phyloP scores from a whole-genome alignment of 2,888 invertebrate species.

The Cerastis rubricosa region DNA sequence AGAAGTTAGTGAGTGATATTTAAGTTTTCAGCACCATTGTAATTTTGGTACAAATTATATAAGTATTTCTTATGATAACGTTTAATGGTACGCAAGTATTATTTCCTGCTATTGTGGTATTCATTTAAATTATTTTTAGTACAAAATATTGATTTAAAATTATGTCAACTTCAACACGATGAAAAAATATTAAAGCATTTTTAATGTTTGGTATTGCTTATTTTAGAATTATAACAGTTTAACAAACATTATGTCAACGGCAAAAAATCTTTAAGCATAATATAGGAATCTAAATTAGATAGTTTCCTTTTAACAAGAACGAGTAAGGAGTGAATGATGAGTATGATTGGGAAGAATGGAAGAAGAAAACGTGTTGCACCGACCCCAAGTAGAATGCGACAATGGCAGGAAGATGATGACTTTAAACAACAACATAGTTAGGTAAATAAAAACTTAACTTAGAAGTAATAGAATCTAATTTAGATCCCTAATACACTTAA shows the following conservation, averaged over 20 bases:
- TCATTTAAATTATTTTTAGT: not conserved
- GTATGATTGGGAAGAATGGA: too few relatives aligned
- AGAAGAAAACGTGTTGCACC: too few relatives aligned
- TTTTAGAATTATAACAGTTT: constrained; percentile 5
- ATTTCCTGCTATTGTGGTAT: not conserved
- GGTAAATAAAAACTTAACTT: not conserved
- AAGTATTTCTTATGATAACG: constrained; percentile 4
- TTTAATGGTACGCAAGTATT: constrained; percentile 5
- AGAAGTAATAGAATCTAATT: constrained; percentile 2
- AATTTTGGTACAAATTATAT: not conserved
- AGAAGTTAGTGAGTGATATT: constrained; percentile 19
- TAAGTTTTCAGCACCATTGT: constrained; percentile 38
- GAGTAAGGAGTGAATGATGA: too few relatives aligned
- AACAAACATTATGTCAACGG: constrained; percentile 25
- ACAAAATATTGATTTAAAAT: not conserved
- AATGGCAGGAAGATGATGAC: not conserved
- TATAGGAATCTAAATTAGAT: constrained; percentile 28
- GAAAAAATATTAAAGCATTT: constrained; percentile 19
- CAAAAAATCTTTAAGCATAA: constrained; percentile 13
- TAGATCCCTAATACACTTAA: constrained; percentile 3
- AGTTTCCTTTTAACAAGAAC: constrained; percentile 12
- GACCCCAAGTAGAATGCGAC: too few relatives aligned
- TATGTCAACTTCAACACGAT: not conserved
- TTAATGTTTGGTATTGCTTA: constrained; percentile 12
- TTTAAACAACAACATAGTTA: constrained; percentile 8